phyloP scores from a whole-genome alignment of 64 coral and sea anemone species.

The Dendronephthya gigantea region DNA sequence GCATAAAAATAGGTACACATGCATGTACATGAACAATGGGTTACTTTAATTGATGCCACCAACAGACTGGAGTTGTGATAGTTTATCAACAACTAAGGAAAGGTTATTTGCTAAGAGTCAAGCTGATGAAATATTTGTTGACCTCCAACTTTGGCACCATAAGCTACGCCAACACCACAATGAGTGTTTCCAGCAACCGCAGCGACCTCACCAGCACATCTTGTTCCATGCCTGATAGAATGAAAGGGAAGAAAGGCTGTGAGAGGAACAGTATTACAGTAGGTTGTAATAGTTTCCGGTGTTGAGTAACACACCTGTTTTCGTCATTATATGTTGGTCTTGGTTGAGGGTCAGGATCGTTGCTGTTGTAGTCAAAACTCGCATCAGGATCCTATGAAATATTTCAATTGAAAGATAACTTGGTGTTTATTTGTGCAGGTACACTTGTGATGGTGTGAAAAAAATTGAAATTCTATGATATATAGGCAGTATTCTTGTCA shows the following conservation, averaged over 20 bases:
- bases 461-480: too few relatives aligned
- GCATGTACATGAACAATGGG: neutral
- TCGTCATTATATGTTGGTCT: slow-evolving; percentile 81
- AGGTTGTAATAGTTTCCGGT: neutral
- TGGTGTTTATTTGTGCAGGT: neutral
- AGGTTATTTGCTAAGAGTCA: too few relatives aligned
- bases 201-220: slow-evolving; percentile 75
- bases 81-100: too few relatives aligned
- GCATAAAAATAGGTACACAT: neutral
- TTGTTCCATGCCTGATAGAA: slow-evolving; percentile 52
- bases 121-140: neutral
- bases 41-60: too few relatives aligned
- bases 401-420: neutral
- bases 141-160: slow-evolving; percentile 63
- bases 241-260: too few relatives aligned
- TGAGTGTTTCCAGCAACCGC: slow-evolving; percentile 45
- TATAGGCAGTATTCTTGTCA: too few relatives aligned
- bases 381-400: slow-evolving; percentile 49
- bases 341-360: slow-evolving; percentile 75
- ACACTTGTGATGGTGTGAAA: too few relatives aligned
- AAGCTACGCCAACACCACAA: slow-evolving; percentile 59
- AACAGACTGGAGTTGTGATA: too few relatives aligned
- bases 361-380: slow-evolving; percentile 80
- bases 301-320: slow-evolving; percentile 40
- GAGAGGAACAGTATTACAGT: neutral